phyloP scores from a whole-genome alignment of 2,113 vertebrate genomes.

The Aegotheles bennettii region DNA sequence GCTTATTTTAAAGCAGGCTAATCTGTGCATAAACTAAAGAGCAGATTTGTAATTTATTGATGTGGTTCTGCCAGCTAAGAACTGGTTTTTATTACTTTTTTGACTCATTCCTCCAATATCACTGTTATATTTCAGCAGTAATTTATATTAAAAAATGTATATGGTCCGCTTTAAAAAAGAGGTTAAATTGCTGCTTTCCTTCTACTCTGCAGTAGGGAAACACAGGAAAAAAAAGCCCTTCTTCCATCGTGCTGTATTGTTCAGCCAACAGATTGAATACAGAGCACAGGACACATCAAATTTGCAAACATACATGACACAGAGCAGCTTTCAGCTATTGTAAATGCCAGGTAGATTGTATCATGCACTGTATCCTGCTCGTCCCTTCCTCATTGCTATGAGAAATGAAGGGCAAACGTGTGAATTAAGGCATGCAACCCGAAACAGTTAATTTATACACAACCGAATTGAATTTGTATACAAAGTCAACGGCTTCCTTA shows the following conservation, averaged over 20 bases:
- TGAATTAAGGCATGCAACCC: slow-evolving; percentile 55
- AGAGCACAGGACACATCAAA: background rate
- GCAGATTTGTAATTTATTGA: slow-evolving; percentile 38
- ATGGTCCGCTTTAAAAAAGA: background rate
- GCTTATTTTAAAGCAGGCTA: slow-evolving; percentile 15
- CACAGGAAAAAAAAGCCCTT: background rate
- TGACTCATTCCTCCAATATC: background rate
- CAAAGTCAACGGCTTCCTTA: slow-evolving; percentile 31
- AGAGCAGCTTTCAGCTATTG: background rate
- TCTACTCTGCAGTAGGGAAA: slow-evolving; percentile 4
- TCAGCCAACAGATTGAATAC: background rate
- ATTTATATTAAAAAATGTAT: background rate
- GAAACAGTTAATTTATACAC: slow-evolving; percentile 5
- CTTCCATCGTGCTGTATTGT: background rate
- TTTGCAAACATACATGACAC: slow-evolving; percentile 4
- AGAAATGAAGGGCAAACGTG: slow-evolving; percentile 35
- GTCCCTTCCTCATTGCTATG: background rate
- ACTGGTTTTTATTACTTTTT: background rate
- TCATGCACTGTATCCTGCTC: slow-evolving; percentile 46
- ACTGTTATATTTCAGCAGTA: background rate
- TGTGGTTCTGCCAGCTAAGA: background rate
- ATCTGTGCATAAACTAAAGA: background rate
- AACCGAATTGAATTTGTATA: slow-evolving; percentile 4
- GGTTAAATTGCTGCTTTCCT: background rate
- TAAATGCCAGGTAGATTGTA: background rate